Base-by-base conservation (phyloP, 2,888 invertebrate genomes). In the Ichneumoninae sp. region DNA sequence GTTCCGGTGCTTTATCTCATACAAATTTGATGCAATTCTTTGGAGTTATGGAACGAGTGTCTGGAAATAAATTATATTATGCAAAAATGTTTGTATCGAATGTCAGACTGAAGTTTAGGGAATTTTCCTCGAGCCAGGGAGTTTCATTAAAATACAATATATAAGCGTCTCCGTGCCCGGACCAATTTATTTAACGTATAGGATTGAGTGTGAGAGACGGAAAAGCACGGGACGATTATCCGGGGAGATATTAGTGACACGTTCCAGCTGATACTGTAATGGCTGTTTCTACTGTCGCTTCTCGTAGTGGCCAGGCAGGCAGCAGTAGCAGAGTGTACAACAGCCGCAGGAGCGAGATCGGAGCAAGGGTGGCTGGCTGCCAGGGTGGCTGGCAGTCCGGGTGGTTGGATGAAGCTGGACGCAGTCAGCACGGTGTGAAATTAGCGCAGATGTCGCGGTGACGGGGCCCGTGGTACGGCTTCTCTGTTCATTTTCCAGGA, bases 361-460 rank as follows among this genome's bases (percentile, higher is more conserved):
- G 66, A 54, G 65, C 74, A 69, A 57, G 74, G 81, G 70, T 84
- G 86, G 86, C 85, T 86, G 82, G 74, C 88, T 87, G 88, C 87
- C 69, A 81, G 71, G 68, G 71, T 70, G 79, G 60, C 71, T 71
- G 66, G 62, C 65, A 66, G 69, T 70, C 66, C 76, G 79, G 79
- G 66, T 82, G 81, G 71, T 52, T 85, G 87, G 83, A 85, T 83
- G 86, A 86, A 87, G 86, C 87, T 88, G 85, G 84, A 87, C 89
- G 89, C 89, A 90, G 89, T 89, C 92, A 93, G 89, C 90, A 91
- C 90, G 91, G 93, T 93, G 93, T 93, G 93, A 93, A 93, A 93
- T 93, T 93, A 93, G 93, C 93, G 92, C 92, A 93, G 93, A 93
- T 93, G 93, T 93, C 93, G 91, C 91, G 92, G 92, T 92, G 91